A percentile compares a stretch with the other conserved stretches of the same genome.
phyloP scores from a whole-genome alignment of 2,113 vertebrate species.

The Tragelaphus scriptus region DNA sequence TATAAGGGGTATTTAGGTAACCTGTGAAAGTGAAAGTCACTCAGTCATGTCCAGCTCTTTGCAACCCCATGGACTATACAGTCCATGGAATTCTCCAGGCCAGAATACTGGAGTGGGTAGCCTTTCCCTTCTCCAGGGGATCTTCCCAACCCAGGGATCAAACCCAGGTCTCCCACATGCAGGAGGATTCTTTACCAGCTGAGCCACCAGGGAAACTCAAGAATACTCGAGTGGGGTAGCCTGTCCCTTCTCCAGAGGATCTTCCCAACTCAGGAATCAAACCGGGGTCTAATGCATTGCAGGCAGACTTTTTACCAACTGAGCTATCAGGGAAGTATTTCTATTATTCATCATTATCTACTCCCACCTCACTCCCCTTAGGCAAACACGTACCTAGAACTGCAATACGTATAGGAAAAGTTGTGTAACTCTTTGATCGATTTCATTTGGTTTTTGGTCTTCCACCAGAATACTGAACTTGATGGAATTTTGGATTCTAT shows the following conservation, averaged over 20 bases:
- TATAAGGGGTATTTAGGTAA: neutral
- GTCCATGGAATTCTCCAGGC: neutral
- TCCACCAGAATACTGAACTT: conserved; percentile 17
- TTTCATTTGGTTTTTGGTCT: conserved; percentile 36
- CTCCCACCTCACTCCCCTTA: too few relatives aligned
- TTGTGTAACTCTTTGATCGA: neutral
- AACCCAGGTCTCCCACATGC: neutral
- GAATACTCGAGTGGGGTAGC: neutral
- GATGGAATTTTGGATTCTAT: neutral
- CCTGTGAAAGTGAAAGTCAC: neutral
- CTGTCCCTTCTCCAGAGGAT: neutral
- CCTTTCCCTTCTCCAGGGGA: neutral
- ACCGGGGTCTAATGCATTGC: neutral
- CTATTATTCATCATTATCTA: neutral
- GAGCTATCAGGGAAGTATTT: neutral
- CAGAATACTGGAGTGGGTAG: neutral
- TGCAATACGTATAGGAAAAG: neutral
- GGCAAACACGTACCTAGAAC: neutral
- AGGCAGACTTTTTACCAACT: neutral
- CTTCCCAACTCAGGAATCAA: neutral
- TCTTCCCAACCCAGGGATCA: neutral
- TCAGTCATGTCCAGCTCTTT: neutral
- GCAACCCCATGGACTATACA: neutral
- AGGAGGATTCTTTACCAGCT: neutral
- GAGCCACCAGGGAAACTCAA: neutral